A percentile compares a stretch with the other conserved stretches of the same genome.
Conservation (phyloP, 2,888 invertebrate genomes). For the Drosophila conformis region DNA sequence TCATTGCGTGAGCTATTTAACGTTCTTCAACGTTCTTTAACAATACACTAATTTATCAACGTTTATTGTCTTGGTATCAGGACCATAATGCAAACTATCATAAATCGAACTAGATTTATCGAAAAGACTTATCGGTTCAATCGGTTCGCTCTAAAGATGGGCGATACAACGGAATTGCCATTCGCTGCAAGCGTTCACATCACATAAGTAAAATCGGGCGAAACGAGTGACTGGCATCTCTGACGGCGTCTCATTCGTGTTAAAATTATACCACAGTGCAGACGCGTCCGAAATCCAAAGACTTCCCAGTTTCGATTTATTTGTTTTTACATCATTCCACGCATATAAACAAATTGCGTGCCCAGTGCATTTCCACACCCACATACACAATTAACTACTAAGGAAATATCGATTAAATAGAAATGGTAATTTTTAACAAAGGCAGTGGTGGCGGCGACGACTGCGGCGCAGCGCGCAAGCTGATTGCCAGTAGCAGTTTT, state of each 20-base stretch:
- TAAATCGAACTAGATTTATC: not conserved
- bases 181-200: slow-evolving; percentile 19
- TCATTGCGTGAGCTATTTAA: slow-evolving; percentile 41
- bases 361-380: slow-evolving; percentile 51
- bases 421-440: slow-evolving; percentile 71
- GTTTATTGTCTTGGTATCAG: slow-evolving; percentile 23
- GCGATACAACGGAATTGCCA: slow-evolving; percentile 24
- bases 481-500: slow-evolving; percentile 38
- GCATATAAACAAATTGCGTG: slow-evolving; percentile 51
- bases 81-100: not conserved
- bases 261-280: slow-evolving; percentile 78
- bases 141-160: not conserved
- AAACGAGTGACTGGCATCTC: slow-evolving; percentile 42
- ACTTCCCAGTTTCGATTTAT: slow-evolving; percentile 36
- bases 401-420: slow-evolving; percentile 72
- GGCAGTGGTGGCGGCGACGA: slow-evolving; percentile 4
- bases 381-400: slow-evolving; percentile 35
- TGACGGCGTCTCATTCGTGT: slow-evolving; percentile 84
- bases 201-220: slow-evolving; percentile 24
- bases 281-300: slow-evolving; percentile 57
- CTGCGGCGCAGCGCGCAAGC: slow-evolving; percentile 56
- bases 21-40: not conserved
- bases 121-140: slow-evolving; percentile 20
- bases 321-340: slow-evolving; percentile 66
- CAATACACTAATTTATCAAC: not conserved